Evolutionary conservation across 1,140 invertebrate species (phyloP), one percentile per base, ranked within the genome.

Genomic region (Lepidurus packardi): DNA sequence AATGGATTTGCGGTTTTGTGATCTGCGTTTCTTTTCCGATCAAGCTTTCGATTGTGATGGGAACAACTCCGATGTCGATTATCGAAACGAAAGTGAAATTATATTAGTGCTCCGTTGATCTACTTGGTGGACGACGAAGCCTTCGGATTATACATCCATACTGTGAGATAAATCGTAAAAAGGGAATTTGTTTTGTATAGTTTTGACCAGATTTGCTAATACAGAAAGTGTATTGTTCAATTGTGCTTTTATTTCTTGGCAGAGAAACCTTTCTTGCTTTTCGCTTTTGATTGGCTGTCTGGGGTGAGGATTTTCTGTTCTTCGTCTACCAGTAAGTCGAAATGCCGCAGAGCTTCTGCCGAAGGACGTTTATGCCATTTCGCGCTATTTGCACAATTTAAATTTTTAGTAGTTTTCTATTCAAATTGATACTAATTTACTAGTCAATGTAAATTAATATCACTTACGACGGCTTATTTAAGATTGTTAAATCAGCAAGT

Each of bases 351-450:
- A 7, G 78, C 77, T 75, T 80, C 78, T 5, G 47, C 76, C 25
- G 78, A 74, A n/a, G 79, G 78, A 21, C 78, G 65, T 45, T 80
- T 76, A n/a, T 79, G 77, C 76, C 73, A 78, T 76, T 75, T 80
- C 76, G 80, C 78, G 65, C 73, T 74, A 24, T n/a, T 75, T 34
- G 34, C 34, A 34, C 34, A 34, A 34, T 34, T 34, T 34, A 34
- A 3, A 34, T 34, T 34, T 34, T 34, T 3, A 34, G 1, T 34
- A 4, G 34, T 34, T 34, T 34, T 34, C 34, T 34, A 34, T 34
- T 34, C 34, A 34, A 34, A 34, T 34, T 3, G 34, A 3, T 34
- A 34, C 34, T 4, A 34, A 34, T 34, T 34, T 34, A 76, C 34
- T 10, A 43, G 34, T 21, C 13, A 73, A 41, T 65, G 74, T 9